Conservation (phyloP, 2,797 vertebrate species). For the Gymnothorax reevesii region DNA sequence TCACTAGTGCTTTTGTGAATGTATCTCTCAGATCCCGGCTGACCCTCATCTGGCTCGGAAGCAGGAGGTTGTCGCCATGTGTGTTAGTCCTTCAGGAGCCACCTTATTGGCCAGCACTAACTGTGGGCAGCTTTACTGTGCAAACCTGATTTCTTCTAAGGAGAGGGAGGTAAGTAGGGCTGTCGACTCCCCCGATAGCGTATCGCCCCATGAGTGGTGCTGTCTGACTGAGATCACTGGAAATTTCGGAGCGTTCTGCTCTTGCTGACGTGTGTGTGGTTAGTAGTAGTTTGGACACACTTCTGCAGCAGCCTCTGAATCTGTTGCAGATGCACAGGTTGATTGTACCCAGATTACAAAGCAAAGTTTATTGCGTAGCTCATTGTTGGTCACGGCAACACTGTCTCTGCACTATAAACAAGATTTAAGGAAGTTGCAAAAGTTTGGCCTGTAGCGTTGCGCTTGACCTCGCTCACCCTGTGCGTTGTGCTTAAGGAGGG, state of each 20-base stretch:
- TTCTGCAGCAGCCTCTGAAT: no score
- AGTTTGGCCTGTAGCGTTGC: neutral
- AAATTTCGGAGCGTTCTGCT: no score
- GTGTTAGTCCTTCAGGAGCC: conserved; percentile 89
- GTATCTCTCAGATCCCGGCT: conserved; percentile 76
- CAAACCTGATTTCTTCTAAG: conserved; percentile 75
- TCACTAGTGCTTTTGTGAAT: neutral
- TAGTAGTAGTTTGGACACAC: no score
- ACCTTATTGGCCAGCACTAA: conserved; percentile 78
- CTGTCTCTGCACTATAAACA: neutral
- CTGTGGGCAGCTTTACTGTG: conserved; percentile 81
- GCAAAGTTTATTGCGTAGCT: no score
- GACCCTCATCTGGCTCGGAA: conserved; percentile 66
- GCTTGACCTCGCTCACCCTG: no score
- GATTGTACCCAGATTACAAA: no score
- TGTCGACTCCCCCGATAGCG: no score
- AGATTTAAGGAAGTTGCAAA: neutral
- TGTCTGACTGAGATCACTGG: no score
- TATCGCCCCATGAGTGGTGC: no score
- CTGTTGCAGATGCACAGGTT: no score
- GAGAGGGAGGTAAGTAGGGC: conserved; percentile 64
- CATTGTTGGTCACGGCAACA: no score
- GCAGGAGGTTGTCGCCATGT: conserved; percentile 81
- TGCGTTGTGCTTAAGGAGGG: conserved; percentile 64
- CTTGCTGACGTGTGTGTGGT: no score